Evolutionary conservation across 2,797 vertebrate species (phyloP).

Genomic region (Sternotherus odoratus): DNA sequence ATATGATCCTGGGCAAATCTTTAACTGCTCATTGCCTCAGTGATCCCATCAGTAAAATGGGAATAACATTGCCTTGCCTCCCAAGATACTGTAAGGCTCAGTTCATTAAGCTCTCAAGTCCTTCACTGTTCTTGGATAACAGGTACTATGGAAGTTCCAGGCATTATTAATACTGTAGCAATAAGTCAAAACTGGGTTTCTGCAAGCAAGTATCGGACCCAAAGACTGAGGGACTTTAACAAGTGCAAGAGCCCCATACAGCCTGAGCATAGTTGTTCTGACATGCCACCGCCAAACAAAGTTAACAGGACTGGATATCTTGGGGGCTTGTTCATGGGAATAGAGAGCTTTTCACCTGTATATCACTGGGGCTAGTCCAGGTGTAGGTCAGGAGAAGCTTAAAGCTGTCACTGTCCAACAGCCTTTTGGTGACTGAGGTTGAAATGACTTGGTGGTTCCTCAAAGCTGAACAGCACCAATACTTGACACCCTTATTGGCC

Average conservation of each 20-base stretch:
- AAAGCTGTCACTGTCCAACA: background rate
- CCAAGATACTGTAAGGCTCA: background rate
- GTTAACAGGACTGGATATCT: background rate
- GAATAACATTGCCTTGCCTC: background rate
- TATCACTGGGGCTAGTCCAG: too few species aligned
- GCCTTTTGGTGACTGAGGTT: fast-evolving
- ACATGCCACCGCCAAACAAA: background rate
- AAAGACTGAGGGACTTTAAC: background rate
- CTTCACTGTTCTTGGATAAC: background rate
- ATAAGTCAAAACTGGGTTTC: background rate
- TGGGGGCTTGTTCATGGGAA: background rate
- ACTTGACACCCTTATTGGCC: background rate
- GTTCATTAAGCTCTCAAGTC: background rate
- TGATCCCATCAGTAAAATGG: background rate
- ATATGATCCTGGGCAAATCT: background rate
- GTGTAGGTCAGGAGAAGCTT: fast-evolving
- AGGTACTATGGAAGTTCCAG: background rate
- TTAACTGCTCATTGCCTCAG: background rate
- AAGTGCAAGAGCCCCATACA: background rate
- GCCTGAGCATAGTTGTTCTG: too few species aligned
- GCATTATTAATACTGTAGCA: background rate
- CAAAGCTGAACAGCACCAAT: background rate
- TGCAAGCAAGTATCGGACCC: background rate
- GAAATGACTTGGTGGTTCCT: background rate
- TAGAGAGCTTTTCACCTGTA: background rate